Percentiles rank a stretch among this genome's conserved stretches.
Conservation (phyloP, 2,113 vertebrate genomes). For the Nothoprocta perdicaria region DNA sequence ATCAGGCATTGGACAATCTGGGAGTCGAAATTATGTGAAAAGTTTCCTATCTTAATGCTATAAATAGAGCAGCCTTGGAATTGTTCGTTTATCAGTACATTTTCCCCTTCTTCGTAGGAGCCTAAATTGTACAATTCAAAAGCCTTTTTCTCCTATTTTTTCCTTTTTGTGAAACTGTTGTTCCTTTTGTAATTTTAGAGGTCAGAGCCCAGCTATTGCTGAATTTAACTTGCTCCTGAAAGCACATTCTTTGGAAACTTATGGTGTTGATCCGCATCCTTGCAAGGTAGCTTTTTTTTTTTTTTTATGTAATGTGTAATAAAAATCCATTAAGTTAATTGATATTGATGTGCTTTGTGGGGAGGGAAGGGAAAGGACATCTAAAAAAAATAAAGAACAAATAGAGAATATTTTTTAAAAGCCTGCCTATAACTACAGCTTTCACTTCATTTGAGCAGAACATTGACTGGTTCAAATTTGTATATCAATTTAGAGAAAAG, state of each 20-base stretch:
- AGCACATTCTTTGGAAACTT: slow-evolving; percentile 94
- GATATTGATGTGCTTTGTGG: background rate
- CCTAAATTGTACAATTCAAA: background rate
- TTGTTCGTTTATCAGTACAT: background rate
- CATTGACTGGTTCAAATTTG: background rate
- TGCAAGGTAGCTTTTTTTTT: slow-evolving; percentile 89
- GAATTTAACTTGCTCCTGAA: slow-evolving; percentile 95
- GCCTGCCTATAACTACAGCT: background rate
- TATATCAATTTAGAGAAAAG: background rate
- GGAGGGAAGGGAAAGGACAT: too few relatives aligned
- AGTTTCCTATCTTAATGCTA: background rate
- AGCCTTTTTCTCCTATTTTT: background rate
- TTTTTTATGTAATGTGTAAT: background rate
- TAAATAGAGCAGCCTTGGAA: background rate
- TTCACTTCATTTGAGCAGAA: background rate
- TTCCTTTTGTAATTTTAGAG: slow-evolving; percentile 79
- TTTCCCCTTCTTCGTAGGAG: background rate
- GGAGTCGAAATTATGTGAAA: background rate
- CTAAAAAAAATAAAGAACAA: background rate
- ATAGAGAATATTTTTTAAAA: background rate
- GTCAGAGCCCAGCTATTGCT: slow-evolving; percentile 87
- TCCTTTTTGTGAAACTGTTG: background rate
- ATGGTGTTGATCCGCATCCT: slow-evolving; percentile 96
- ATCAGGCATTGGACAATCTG: background rate
- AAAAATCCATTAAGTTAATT: background rate